Base-by-base conservation (phyloP, 2,888 invertebrate species). In the Sympetrum striolatum region DNA sequence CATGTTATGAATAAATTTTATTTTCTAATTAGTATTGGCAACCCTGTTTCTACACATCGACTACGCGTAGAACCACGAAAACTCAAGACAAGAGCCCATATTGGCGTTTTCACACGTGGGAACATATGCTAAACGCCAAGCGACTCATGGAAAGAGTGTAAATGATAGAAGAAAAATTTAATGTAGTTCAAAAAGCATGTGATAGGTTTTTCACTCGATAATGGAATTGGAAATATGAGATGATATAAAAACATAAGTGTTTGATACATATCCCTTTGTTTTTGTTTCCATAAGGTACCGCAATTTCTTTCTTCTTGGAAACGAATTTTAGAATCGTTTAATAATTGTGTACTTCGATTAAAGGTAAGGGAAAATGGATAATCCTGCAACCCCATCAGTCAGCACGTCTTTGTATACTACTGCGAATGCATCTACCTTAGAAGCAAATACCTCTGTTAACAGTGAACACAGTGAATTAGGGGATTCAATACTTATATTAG, bases 361-460 rank as follows among this genome's bases (percentile, higher is more conserved):
- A 37, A 37, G 60, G 60, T 60, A 58, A 37, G 22, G 2, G 14
- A 60, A 37, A n/a, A 86, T 86, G 86, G 86, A 86, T 37, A 86
- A 86, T 37, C 86, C 60, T n/a, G 60, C 86, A 18, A 60, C 86
- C 18, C 86, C 86, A n/a, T 86, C 86, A 6, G 86, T 86, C n/a
- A 86, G 60, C n/a, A 37, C 86, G 12, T 86, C 86, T 12, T 60
- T 86, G 31, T 86, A 86, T 48, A 60, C 86, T 10, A 86, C 86
- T 18, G 86, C 86, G 22, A 86, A 86, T 18, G 86, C 60, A 35
- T 86, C 86, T 0, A 60, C 86, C 37, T 37, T 60, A 3, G 86
- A 86, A 14, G 35, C 60, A 25, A 86, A 64, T 60, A 37, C 86
- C 35, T 60, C 37, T 0, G 1, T 35, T 8, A 60, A 22, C 18